Evolutionary conservation across 2,888 invertebrate species (phyloP), one percentile per base, ranked within the genome.

Genomic region (Germaria angustata): DNA sequence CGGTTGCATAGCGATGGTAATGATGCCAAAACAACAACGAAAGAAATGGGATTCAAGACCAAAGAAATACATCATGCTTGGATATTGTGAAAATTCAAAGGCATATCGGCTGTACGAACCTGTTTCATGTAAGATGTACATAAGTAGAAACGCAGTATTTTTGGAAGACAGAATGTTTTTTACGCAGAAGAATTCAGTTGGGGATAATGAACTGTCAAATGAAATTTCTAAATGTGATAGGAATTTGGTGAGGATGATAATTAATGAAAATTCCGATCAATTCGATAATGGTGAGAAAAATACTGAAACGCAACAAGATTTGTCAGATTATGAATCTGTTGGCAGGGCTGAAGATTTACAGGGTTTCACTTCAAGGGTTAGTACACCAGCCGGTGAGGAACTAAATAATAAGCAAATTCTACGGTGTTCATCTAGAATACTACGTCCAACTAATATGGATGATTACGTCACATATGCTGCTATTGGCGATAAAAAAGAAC

Each of bases 151-250:
- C n/a, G n/a, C n/a, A 9, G 24, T 32, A 13, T 59, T 73, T n/a
- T n/a, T 73, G 5, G 72, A 73, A 34, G n/a, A 46, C 17, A 3
- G 63, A 41, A 71, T 78, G 71, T 71, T 22, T 78, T 61, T 71
- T 71, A 17, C 49, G 13, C n/a, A 66, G 24, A 44, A 65, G 2
- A 2, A 6, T 39, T 20, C 7, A 46, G 15, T 17, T 20, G 5
- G 9, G 41, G 5, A 39, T 22, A 1, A 2, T n/a, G n/a, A n/a
- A n/a, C n/a, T n/a, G n/a, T n/a, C n/a, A n/a, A n/a, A n/a, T n/a
- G 6, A 61, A 24, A 44, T 49, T 8, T 17, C 5, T 6, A 3
- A n/a, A 65, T 36, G 53, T 6, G 28, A 53, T 28, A 3, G 8
- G 2, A 36, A 61, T 44, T 46, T 44, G 51, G 49, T 77, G 41